Percentiles rank a stretch among this genome's conserved stretches.
Conservation (phyloP, 2,888 invertebrate genomes). For the Lithosia quadra region DNA sequence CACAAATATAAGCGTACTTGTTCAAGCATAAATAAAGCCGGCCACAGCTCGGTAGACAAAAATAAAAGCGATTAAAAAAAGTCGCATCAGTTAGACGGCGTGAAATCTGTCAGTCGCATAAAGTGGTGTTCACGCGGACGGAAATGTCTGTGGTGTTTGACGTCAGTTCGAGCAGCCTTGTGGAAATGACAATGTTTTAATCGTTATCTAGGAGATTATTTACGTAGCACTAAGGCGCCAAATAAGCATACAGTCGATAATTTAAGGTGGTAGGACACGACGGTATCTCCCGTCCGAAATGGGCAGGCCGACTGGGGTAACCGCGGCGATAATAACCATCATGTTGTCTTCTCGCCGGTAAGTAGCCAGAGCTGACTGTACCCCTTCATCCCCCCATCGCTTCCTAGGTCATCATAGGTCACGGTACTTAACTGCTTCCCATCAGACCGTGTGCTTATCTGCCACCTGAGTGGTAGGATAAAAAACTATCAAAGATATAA, state of each 20-base stretch:
- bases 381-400: too few relatives aligned
- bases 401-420: too few relatives aligned
- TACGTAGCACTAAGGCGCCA: not conserved
- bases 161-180: not conserved
- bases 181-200: not conserved
- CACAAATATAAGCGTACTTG: constrained; percentile 35
- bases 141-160: constrained; percentile 13
- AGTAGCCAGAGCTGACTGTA: too few relatives aligned
- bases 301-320: too few relatives aligned
- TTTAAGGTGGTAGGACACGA: too few relatives aligned
- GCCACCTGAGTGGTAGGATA: too few relatives aligned
- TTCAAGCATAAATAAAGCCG: constrained; percentile 47
- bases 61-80: constrained; percentile 47
- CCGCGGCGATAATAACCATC: too few relatives aligned
- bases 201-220: not conserved
- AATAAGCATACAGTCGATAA: not conserved
- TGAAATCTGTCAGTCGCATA: constrained; percentile 49
- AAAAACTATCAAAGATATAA: too few relatives aligned
- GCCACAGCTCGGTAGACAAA: constrained; percentile 28
- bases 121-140: constrained; percentile 41
- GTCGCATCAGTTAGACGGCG: constrained; percentile 36
- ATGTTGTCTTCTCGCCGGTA: too few relatives aligned
- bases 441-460: too few relatives aligned
- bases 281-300: too few relatives aligned
- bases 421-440: too few relatives aligned